Base-by-base conservation (phyloP, 2,888 invertebrate species). In the Hydrotaea cyrtoneurina region DNA sequence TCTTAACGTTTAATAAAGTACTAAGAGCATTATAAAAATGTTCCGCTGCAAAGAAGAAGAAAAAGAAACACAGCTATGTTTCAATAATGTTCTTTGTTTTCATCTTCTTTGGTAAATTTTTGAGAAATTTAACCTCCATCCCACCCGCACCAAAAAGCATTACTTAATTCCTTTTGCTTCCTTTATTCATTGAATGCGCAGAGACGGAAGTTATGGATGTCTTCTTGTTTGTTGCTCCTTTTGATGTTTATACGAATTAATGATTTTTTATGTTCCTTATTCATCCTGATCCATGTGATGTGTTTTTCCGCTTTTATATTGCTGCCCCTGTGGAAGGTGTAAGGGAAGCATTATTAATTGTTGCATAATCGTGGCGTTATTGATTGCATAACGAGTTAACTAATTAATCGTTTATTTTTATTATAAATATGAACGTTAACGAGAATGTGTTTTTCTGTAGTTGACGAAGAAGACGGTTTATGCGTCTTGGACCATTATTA, bases 1-100 rank as follows among this genome's bases (percentile, higher is more conserved):
- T 84, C 79, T 76, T 83, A 86, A 82, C 80, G 82, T 85, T 87
- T 87, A 86, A 87, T 86, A 86, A 87, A 86, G 86, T 84, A 81
- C 69, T 80, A 73, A 77, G 59, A 80, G 69, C 50, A 80, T 77
- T 80, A 77, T 57, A 23, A 21, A 69, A 23, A 46, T 26, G 15
- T 72, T 50, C 21, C 11, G 43, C 39, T 69, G 43, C 21, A 43
- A 71, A 15, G 71, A 17, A 11, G 4, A 57, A 50, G 26, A 69
- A 50, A 53, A 66, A 73, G 17, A 31, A 31, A 15, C 10, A 50
- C 50, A 71, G 17, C 55, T 59, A 59, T 73, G 39, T 59, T 73
- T 59, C 59, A 39, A 59, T 59, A 59, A 43, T 73, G 36, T 43
- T 23, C 39, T 8, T 59, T 59, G 3, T 73, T 11, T 39, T 39